These are phyloP conservation scores for Thripadectes ignobilis DNA, from an alignment of 2,797 vertebrate species.

Conservation along the genomic window DNA sequence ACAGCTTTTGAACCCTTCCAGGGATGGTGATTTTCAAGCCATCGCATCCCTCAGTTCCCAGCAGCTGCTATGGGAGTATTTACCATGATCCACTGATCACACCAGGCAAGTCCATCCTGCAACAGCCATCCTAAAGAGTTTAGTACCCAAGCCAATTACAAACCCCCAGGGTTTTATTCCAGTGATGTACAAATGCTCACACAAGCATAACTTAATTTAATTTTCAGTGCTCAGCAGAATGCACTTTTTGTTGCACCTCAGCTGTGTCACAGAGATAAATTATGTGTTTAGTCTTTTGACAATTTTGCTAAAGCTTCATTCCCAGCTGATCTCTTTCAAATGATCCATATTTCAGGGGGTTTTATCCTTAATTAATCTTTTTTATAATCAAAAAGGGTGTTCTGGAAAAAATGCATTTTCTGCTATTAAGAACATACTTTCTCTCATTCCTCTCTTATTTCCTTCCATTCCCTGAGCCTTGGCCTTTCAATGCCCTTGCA, in stretches of 20 bases:
- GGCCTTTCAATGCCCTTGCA: background rate
- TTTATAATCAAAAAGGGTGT: background rate
- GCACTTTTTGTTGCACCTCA: slow-evolving; percentile 27
- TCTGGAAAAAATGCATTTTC: background rate
- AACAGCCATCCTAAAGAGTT: background rate
- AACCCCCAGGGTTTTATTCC: background rate
- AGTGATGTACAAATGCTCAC: background rate
- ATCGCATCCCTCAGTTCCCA: fast-evolving
- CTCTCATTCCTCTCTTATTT: background rate
- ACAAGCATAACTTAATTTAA: slow-evolving; percentile 12
- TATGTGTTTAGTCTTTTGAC: slow-evolving; percentile 39
- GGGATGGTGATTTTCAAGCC: background rate
- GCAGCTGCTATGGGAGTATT: background rate
- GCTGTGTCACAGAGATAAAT: slow-evolving; percentile 51
- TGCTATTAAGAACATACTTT: background rate
- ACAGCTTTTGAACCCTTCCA: fast-evolving
- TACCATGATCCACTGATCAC: background rate
- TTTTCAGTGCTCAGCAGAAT: slow-evolving; percentile 56
- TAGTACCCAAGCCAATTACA: background rate
- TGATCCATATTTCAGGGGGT: slow-evolving; percentile 9
- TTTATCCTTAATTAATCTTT: slow-evolving; percentile 56
- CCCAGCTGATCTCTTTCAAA: slow-evolving; percentile 61
- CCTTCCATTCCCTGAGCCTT: background rate
- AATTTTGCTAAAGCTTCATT: slow-evolving; percentile 53
- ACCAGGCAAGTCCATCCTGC: background rate